Conservation (phyloP, 2,797 vertebrate genomes). For the Danio tinwini region DNA sequence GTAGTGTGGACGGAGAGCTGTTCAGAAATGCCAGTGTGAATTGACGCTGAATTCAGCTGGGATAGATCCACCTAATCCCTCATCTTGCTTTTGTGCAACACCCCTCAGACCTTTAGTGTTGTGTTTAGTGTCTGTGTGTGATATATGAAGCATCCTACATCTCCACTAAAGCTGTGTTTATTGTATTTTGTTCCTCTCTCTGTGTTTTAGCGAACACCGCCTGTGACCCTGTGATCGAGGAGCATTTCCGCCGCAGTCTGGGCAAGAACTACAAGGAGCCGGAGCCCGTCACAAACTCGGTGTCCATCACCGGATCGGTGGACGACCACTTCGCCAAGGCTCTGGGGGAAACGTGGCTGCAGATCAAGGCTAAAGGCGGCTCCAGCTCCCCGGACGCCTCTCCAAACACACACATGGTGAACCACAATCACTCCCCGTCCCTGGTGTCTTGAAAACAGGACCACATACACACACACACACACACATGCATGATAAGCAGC, state of each 20-base stretch:
- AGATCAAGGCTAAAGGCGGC: slow-evolving; percentile 95
- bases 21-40: too few species aligned
- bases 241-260: slow-evolving; percentile 97
- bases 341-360: slow-evolving; percentile 95
- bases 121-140: too few species aligned
- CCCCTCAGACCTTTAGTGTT: too few species aligned
- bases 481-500: slow-evolving; percentile 72
- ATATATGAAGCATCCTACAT: too few species aligned
- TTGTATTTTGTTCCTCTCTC: too few species aligned
- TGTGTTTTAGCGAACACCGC: slow-evolving; percentile 69
- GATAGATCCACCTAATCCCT: too few species aligned
- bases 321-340: slow-evolving; percentile 99
- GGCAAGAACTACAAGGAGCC: slow-evolving; percentile 99
- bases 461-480: background rate
- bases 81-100: too few species aligned
- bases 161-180: background rate
- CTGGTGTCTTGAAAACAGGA: slow-evolving; percentile 88
- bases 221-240: slow-evolving; percentile 96
- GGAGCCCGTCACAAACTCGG: slow-evolving; percentile 91
- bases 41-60: too few species aligned
- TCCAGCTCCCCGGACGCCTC: slow-evolving; percentile 91
- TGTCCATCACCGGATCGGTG: slow-evolving; percentile 97
- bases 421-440: slow-evolving; percentile 95
- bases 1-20: too few species aligned
- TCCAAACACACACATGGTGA: slow-evolving; percentile 91